phyloP scores from a whole-genome alignment of 2,797 vertebrate genomes.

The Rhincodon typus region DNA sequence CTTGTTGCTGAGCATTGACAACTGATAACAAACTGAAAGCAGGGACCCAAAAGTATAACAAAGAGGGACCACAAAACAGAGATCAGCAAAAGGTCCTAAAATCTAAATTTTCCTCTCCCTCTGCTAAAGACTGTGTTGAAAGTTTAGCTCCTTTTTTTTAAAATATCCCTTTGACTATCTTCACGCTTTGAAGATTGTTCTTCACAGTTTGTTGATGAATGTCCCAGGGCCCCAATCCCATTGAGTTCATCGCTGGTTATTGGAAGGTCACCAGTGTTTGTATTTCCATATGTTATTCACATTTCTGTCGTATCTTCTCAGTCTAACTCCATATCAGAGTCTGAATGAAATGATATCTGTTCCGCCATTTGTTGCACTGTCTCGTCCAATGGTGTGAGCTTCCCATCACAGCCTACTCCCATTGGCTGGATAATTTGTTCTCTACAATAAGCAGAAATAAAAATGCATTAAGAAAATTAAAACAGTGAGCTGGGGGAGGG shows the following conservation, averaged over 20 bases:
- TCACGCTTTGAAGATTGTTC: not conserved
- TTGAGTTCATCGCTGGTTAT: not conserved
- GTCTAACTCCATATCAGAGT: slow-evolving; percentile 39
- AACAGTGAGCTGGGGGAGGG: not conserved
- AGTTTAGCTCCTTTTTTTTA: not conserved
- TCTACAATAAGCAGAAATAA: slow-evolving; percentile 43
- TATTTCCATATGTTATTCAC: not conserved
- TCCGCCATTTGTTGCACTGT: slow-evolving; percentile 41
- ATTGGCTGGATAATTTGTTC: slow-evolving; percentile 60
- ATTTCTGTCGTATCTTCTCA: not conserved
- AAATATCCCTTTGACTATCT: not conserved
- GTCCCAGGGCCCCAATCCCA: not conserved
- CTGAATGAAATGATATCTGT: slow-evolving; percentile 41
- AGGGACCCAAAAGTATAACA: not conserved
- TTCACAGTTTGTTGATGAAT: not conserved
- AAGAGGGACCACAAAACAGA: not conserved
- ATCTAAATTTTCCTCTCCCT: not conserved
- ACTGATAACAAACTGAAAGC: not conserved
- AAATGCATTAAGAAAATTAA: not conserved
- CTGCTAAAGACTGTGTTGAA: not conserved
- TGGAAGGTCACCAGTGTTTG: not conserved
- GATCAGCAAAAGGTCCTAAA: not conserved
- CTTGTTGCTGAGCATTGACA: not conserved
- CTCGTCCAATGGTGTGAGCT: slow-evolving; percentile 52
- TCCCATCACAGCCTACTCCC: slow-evolving; percentile 53